A percentile compares a stretch with the other conserved stretches of the same genome.
Evolutionary conservation across 2,888 invertebrate species (phyloP).

Genomic region (Norana najaformis): DNA sequence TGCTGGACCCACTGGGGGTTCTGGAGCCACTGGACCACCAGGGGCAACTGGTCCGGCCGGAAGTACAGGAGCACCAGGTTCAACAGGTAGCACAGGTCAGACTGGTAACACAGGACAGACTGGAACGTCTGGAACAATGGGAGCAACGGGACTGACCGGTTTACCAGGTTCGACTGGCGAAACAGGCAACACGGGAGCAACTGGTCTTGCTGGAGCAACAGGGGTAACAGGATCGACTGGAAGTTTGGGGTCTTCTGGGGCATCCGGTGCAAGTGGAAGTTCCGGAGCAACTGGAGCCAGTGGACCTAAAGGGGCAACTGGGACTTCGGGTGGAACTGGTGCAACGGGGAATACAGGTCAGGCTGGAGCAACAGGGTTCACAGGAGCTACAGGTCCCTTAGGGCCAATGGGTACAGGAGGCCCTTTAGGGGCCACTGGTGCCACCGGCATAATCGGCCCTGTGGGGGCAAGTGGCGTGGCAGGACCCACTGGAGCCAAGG

Average conservation of each 20-base stretch:
- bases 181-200: slow-evolving; percentile 27
- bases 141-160: slow-evolving; percentile 18
- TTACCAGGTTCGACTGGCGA: background rate
- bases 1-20: background rate
- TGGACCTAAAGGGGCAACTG: slow-evolving; percentile 27
- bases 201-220: slow-evolving; percentile 32
- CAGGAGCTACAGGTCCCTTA: background rate
- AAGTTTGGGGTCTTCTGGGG: slow-evolving; percentile 26
- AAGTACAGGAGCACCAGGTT: background rate
- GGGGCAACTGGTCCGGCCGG: slow-evolving; percentile 25
- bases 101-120: slow-evolving; percentile 10
- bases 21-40: background rate
- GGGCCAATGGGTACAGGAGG: slow-evolving; percentile 22
- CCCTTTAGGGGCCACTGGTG: background rate
- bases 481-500: slow-evolving; percentile 18
- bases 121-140: slow-evolving; percentile 22
- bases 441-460: slow-evolving; percentile 6
- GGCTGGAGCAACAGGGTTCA: background rate
- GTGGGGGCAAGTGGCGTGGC: background rate
- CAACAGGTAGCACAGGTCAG: slow-evolving; percentile 21
- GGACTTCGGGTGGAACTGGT: slow-evolving; percentile 5
- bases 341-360: background rate
- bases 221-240: slow-evolving; percentile 36
- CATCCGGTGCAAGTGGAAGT: slow-evolving; percentile 24
- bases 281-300: slow-evolving; percentile 19